phyloP scores from a whole-genome alignment of 2,888 invertebrate species.

The Orthosia gracilis region DNA sequence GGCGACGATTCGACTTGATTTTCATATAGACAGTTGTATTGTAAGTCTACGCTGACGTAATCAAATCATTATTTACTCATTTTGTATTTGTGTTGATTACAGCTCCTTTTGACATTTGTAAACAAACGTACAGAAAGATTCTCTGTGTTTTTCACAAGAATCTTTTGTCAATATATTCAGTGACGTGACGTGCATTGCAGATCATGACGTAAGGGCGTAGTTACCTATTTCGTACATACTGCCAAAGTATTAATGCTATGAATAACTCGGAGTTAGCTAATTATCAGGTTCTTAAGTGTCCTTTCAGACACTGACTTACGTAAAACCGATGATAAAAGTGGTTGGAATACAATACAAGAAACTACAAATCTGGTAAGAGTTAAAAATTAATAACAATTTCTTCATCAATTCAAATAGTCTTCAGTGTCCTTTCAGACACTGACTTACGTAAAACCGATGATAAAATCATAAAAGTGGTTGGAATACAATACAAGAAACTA shows the following conservation, averaged over 20 bases:
- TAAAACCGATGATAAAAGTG: background rate
- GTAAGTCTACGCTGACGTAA: background rate
- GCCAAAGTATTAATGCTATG: background rate
- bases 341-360: too few relatives aligned
- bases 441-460: too few relatives aligned
- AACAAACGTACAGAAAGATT: too few relatives aligned
- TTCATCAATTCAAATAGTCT: too few relatives aligned
- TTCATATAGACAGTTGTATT: background rate
- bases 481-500: too few relatives aligned
- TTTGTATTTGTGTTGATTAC: background rate
- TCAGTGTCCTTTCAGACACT: background rate
- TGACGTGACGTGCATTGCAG: slow-evolving; percentile 30
- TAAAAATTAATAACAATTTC: too few relatives aligned
- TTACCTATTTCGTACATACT: background rate
- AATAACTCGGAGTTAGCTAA: background rate
- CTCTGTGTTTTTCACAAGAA: background rate
- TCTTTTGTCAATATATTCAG: slow-evolving; percentile 1
- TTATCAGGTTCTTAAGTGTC: background rate
- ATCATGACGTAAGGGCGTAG: background rate
- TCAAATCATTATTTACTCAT: too few relatives aligned
- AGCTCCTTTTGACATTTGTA: background rate
- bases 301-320: too few relatives aligned
- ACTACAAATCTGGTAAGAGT: background rate
- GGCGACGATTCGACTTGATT: background rate
- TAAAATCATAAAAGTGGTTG: background rate